phyloP scores from a whole-genome alignment of 37 sponge, comb jelly and placozoan species.

The Lycopodina hypogea region DNA sequence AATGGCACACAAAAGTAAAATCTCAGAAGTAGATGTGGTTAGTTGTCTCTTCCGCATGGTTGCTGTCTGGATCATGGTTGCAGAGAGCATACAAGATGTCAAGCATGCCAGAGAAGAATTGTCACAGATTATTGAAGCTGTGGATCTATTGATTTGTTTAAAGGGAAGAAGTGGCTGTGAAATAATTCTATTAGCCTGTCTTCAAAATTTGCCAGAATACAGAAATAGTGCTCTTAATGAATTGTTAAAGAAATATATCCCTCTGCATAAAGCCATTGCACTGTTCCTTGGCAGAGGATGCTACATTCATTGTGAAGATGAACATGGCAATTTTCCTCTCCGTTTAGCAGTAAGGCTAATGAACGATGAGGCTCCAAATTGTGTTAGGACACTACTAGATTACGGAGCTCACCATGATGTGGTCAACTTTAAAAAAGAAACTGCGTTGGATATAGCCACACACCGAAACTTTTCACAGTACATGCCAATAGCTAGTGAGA shows the following conservation, averaged over 20 bases:
- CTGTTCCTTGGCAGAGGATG: constrained; percentile 44
- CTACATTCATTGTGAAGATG: constrained; percentile 47
- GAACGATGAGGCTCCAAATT: constrained; percentile 35
- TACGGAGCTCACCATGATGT: constrained; percentile 65
- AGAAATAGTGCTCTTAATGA: constrained; percentile 24
- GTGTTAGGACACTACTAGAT: constrained; percentile 41
- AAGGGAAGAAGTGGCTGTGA: constrained; percentile 10
- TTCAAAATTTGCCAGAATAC: constrained; percentile 45
- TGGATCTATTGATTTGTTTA: constrained; percentile 6
- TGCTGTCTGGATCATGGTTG: constrained; percentile 56
- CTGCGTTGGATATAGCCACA: constrained; percentile 50
- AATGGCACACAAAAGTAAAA: constrained; percentile 70
- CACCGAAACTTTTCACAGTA: background rate
- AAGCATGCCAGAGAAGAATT: constrained; percentile 16
- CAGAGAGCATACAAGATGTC: constrained; percentile 24
- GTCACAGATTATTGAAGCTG: constrained; percentile 7
- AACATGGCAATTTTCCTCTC: constrained; percentile 62
- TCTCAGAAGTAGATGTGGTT: constrained; percentile 55
- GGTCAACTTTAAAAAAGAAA: no score
- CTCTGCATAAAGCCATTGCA: constrained; percentile 44
- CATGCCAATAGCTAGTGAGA: background rate
- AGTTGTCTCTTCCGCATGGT: constrained; percentile 60
- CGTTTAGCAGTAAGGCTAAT: constrained; percentile 65
- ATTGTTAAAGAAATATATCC: constrained; percentile 25
- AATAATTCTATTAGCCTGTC: constrained; percentile 52